Conservation (phyloP, 2,888 invertebrate species). For the Polydrusus tereticollis region DNA sequence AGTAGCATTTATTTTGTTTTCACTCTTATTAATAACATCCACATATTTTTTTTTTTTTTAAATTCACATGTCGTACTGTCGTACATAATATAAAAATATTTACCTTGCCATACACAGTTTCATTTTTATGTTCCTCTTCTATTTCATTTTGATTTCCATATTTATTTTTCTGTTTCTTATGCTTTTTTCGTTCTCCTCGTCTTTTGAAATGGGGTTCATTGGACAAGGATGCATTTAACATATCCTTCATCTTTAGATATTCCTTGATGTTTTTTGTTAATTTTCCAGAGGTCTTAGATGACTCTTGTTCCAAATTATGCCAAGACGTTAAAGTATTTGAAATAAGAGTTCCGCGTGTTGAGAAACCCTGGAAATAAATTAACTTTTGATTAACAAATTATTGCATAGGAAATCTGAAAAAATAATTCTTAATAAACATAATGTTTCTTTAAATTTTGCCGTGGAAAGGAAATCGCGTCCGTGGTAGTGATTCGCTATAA, state of each 20-base stretch:
- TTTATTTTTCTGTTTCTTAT: conserved; percentile 45
- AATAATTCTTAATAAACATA: neutral
- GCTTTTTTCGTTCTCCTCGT: conserved; percentile 22
- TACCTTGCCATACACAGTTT: conserved; percentile 55
- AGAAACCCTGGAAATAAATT: conserved; percentile 80
- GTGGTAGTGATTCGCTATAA: no score
- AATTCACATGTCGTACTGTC: no score
- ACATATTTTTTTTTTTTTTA: no score
- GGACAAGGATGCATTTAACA: neutral
- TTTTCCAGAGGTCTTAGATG: conserved; percentile 77
- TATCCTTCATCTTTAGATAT: conserved; percentile 62
- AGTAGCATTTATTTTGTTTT: no score
- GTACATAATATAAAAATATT: conserved; percentile 14
- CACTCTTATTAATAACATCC: no score
- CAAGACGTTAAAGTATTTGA: conserved; percentile 86
- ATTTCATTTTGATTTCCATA: conserved; percentile 41
- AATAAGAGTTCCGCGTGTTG: conserved; percentile 89
- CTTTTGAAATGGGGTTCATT: conserved; percentile 10
- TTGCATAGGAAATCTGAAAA: no score
- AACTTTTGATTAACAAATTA: no score
- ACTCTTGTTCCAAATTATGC: conserved; percentile 82
- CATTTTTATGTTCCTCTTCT: conserved; percentile 45
- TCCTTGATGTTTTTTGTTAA: conserved; percentile 82
- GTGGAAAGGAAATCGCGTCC: no score
- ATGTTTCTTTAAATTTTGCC: no score